These are phyloP conservation scores for Hystrix cristata DNA, from an alignment of 2,113 vertebrate species.

Conservation along the genomic window DNA sequence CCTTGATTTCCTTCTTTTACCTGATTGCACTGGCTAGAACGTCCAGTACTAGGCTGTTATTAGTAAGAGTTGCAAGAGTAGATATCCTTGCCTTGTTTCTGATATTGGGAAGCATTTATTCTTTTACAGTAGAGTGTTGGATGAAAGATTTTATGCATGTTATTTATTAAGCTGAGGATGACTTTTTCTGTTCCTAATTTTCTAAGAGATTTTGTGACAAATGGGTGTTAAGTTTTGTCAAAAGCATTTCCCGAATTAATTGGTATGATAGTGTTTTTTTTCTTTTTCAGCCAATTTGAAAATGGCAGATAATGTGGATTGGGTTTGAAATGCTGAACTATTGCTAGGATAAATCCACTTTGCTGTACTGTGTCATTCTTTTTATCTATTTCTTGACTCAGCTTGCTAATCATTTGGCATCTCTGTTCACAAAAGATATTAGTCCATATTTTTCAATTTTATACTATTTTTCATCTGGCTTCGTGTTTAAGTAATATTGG, in stretches of 20 bases:
- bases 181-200: background rate
- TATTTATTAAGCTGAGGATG: background rate
- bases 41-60: too few species aligned
- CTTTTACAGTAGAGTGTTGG: background rate
- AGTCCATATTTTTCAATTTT: background rate
- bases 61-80: background rate
- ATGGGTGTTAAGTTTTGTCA: background rate
- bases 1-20: background rate
- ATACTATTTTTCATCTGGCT: background rate
- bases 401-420: background rate
- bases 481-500: background rate
- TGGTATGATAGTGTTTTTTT: background rate
- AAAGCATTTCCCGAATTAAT: background rate
- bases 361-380: background rate
- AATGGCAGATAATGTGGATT: background rate
- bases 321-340: background rate
- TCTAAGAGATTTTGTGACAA: background rate
- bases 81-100: background rate
- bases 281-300: background rate
- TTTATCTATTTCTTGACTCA: background rate
- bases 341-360: background rate
- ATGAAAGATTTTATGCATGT: background rate
- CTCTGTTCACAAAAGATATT: background rate
- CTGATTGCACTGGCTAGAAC: background rate
- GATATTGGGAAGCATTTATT: background rate